Base-by-base conservation (phyloP, 2,797 vertebrate species). In the Erpetoichthys calabaricus region DNA sequence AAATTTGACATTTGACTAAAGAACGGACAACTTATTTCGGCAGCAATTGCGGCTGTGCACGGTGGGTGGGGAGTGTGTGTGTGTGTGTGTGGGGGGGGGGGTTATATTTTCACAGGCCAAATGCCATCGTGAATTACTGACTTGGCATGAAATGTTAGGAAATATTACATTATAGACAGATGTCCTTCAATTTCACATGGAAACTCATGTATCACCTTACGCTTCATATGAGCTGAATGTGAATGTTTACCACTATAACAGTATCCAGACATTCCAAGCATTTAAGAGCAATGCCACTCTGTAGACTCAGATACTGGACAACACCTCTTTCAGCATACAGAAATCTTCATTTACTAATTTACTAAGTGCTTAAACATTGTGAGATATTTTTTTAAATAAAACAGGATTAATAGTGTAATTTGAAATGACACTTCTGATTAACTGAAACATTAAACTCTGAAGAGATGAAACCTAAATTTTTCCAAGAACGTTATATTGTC, bases 111-210 rank as follows among this genome's bases (percentile, higher is more conserved):
- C 75, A 69, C 69, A 80, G 71, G 75, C 70, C 77, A 66, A 64
- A 70, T 74, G 76, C 73, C 79, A 78, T 79, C 69, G 75, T 73
- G 75, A 80, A 82, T 84, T 77, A 77, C 74, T 67, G 74, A 79
- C 73, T 78, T 75, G 74, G 69, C 75, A 70, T 80, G 77, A 83
- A 80, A 79, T 76, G 68, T 74, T 70, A 80, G 76, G 80, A 86
- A 87, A 87, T 71, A 64, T 85, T 86, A 83, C 80, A 85, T 83
- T 84, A 83, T 72, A 80, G 81, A 83, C 80, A 85, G 77, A 82
- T 84, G 75, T 75, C 78, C 70, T 68, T 81, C 73, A 73, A 73
- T 75, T 75, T 81, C 68, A 64, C 65, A 62, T 76, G 74, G 76
- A 81, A 82, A 81, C 67, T 71, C 43, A 5, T 45, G 77, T 68